These are phyloP conservation scores for Clarias gariepinus DNA, from an alignment of 2,113 vertebrate genomes.

Conservation along the genomic window DNA sequence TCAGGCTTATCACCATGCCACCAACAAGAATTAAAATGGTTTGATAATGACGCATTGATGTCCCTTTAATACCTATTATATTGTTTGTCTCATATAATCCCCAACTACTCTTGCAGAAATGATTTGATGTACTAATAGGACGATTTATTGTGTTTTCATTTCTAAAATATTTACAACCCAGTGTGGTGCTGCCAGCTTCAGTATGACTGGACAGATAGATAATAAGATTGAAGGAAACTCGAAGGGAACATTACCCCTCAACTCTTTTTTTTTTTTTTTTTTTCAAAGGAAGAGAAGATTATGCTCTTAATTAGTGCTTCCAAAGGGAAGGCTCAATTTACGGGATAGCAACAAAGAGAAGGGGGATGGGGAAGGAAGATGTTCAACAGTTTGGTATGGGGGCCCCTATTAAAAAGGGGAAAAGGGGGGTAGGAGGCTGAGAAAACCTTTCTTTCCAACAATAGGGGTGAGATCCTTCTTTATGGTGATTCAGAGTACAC, in stretches of 20 bases:
- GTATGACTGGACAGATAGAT: constrained; percentile 51
- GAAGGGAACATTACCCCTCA: constrained; percentile 43
- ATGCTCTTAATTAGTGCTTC: constrained; percentile 60
- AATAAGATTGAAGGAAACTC: constrained; percentile 39
- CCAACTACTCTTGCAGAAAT: constrained; percentile 25
- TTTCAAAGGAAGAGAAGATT: constrained; percentile 49
- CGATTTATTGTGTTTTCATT: constrained; percentile 49
- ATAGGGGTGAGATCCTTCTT: constrained; percentile 67
- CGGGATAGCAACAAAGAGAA: constrained; percentile 47
- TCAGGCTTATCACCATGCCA: constrained; percentile 29
- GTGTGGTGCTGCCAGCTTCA: constrained; percentile 26
- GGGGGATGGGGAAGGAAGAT: constrained; percentile 50
- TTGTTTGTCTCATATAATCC: background rate
- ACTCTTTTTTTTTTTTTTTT: constrained; percentile 51
- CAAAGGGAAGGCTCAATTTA: constrained; percentile 57
- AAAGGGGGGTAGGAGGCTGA: constrained; percentile 59
- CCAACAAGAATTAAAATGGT: constrained; percentile 55
- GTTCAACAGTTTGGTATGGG: constrained; percentile 67
- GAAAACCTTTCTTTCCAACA: constrained; percentile 62
- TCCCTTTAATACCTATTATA: constrained; percentile 36
- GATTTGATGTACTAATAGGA: constrained; percentile 17
- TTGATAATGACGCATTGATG: constrained; percentile 44
- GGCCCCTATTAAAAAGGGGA: constrained; percentile 67
- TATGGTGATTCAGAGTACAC: constrained; percentile 75
- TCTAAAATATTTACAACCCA: constrained; percentile 43